A percentile compares a stretch with the other conserved stretches of the same genome.
phyloP scores from a whole-genome alignment of 2,797 vertebrate species.

The Remorina albescens region DNA sequence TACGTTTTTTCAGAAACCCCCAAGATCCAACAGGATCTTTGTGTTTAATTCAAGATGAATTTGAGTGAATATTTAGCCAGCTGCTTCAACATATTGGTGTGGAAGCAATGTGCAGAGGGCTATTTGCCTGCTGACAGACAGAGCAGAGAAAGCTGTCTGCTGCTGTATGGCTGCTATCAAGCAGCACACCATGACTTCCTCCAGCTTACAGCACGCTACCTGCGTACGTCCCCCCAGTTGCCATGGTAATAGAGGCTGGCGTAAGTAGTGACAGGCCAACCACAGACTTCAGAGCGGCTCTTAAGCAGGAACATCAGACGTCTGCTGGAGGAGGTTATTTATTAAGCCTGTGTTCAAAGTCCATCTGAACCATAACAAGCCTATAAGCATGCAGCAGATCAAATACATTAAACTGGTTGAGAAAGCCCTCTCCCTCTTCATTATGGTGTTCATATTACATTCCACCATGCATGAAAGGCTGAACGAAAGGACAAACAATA shows the following conservation, averaged over 20 bases:
- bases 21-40: background rate
- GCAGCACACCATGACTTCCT: constrained; percentile 77
- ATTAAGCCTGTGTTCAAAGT: constrained; percentile 79
- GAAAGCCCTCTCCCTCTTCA: constrained; percentile 68
- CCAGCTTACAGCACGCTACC: constrained; percentile 79
- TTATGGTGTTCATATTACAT: constrained; percentile 76
- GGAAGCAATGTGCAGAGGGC: constrained; percentile 32
- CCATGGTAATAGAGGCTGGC: constrained; percentile 81
- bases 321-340: constrained; percentile 81
- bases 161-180: constrained; percentile 77
- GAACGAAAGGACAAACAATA: constrained; percentile 71
- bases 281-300: constrained; percentile 78
- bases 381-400: constrained; percentile 75
- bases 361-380: constrained; percentile 81
- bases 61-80: constrained; percentile 32
- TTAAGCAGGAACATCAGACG: constrained; percentile 80
- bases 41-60: constrained; percentile 13
- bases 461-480: constrained; percentile 61
- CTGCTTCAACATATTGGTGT: constrained; percentile 27
- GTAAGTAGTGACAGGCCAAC: constrained; percentile 71
- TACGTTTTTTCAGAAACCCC: constrained; percentile 13
- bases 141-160: constrained; percentile 48
- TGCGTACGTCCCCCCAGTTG: constrained; percentile 81
- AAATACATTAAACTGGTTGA: constrained; percentile 77
- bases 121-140: constrained; percentile 33